A percentile compares a stretch with the other conserved stretches of the same genome.
Conservation (phyloP, 2,888 invertebrate species). For the Lasioglossum marginatum region DNA sequence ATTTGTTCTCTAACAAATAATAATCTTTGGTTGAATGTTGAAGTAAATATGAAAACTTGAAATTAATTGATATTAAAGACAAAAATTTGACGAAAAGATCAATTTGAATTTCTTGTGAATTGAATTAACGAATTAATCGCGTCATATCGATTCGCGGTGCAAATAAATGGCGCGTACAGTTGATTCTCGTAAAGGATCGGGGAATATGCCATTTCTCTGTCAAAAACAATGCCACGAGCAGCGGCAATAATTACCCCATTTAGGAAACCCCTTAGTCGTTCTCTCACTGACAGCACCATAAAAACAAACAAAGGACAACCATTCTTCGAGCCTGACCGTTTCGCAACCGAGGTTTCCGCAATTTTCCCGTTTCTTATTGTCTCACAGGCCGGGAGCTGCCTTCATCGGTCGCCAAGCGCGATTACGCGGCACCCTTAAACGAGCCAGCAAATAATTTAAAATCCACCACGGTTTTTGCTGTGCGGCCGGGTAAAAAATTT, state of each 20-base stretch:
- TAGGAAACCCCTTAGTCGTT: not conserved
- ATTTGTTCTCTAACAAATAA: not conserved
- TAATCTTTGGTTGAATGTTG: not conserved
- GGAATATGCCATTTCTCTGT: not conserved
- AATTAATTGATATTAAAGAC: not conserved
- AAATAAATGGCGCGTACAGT: not conserved
- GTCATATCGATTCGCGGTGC: not conserved
- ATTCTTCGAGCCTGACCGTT: slow-evolving; percentile 41
- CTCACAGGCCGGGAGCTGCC: slow-evolving; percentile 15
- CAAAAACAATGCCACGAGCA: not conserved
- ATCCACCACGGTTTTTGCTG: slow-evolving; percentile 39
- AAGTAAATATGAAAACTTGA: too few species aligned
- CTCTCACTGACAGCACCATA: not conserved
- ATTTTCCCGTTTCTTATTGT: slow-evolving; percentile 46
- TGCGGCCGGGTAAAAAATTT: slow-evolving; percentile 18
- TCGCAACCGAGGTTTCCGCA: slow-evolving; percentile 26
- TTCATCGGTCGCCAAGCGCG: slow-evolving; percentile 29
- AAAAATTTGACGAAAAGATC: not conserved
- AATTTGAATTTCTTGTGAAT: not conserved
- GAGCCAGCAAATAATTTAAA: slow-evolving; percentile 53
- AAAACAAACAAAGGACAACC: slow-evolving; percentile 12
- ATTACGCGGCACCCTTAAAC: slow-evolving; percentile 31
- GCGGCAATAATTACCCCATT: slow-evolving; percentile 27
- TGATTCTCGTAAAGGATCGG: not conserved
- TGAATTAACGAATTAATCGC: not conserved